Percentiles rank a stretch among this genome's conserved stretches.
Conservation (phyloP, 2,888 invertebrate genomes). For the Actias luna region DNA sequence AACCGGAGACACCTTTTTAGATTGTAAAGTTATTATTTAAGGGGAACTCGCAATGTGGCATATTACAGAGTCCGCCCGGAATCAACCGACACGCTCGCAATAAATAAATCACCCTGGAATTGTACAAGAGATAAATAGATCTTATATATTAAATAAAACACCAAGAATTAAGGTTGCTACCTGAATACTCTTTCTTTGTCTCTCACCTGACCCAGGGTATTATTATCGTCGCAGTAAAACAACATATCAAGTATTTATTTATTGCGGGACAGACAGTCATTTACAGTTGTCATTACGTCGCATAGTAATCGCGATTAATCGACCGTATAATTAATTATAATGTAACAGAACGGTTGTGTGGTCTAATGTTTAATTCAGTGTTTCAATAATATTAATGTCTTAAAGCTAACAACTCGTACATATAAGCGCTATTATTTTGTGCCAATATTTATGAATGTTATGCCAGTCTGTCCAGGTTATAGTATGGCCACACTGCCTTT, state of each 20-base stretch:
- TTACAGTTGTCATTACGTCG: conserved; percentile 47
- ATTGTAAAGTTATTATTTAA: conserved; percentile 48
- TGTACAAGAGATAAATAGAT: too few relatives aligned
- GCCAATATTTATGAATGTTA: conserved; percentile 64
- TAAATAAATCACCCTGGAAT: conserved; percentile 40
- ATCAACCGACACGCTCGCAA: conserved; percentile 41
- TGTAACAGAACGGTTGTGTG: conserved; percentile 60
- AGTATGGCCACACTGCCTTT: conserved; percentile 76
- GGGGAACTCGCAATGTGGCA: conserved; percentile 31
- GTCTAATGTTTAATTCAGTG: conserved; percentile 42
- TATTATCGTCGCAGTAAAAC: background rate
- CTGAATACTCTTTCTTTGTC: conserved; percentile 1
- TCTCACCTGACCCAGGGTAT: background rate
- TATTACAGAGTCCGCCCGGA: conserved; percentile 30
- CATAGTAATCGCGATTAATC: conserved; percentile 40
- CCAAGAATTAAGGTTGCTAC: too few relatives aligned
- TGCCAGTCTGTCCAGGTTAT: conserved; percentile 77
- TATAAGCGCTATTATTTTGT: conserved; percentile 40
- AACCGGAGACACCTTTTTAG: conserved; percentile 59
- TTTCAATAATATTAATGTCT: background rate
- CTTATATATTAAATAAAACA: too few relatives aligned
- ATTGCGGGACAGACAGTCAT: conserved; percentile 54
- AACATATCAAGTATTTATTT: conserved; percentile 49
- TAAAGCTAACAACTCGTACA: background rate
- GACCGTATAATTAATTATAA: conserved; percentile 26